Evolutionary conservation across 30 jellyfish, hydroid and myxozoan genomes (phyloP).

Genomic region (Turritopsis rubra): DNA sequence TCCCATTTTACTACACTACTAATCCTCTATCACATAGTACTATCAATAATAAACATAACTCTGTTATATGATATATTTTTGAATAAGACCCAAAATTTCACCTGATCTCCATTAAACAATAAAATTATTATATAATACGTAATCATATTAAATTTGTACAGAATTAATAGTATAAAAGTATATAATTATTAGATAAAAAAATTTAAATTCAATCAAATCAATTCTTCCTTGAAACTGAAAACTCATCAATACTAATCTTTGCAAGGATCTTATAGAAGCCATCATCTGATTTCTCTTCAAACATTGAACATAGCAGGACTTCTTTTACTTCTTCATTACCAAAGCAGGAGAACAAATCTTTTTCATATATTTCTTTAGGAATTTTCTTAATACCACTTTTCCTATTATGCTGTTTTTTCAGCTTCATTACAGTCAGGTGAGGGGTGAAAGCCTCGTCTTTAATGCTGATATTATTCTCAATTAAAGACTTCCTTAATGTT

Average conservation of each 20-base stretch:
- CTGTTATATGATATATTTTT: too few relatives aligned
- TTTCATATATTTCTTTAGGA: constrained; percentile 21
- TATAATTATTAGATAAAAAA: background rate
- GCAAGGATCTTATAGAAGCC: constrained; percentile 56
- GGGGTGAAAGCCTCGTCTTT: constrained; percentile 43
- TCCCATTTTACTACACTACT: too few relatives aligned
- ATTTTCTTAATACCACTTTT: constrained; percentile 45
- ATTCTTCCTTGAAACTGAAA: background rate
- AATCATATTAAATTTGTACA: too few relatives aligned
- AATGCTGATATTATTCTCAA: constrained; percentile 10
- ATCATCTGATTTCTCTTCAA: constrained; percentile 35
- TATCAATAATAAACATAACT: too few relatives aligned
- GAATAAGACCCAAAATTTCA: too few relatives aligned
- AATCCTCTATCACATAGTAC: too few relatives aligned
- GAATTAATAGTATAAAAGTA: too few relatives aligned
- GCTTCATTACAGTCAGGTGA: constrained; percentile 56
- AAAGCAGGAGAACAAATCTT: constrained; percentile 15
- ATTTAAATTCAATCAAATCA: background rate
- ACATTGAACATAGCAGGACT: constrained; percentile 48
- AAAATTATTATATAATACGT: too few relatives aligned
- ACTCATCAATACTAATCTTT: constrained; percentile 16
- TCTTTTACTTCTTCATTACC: constrained; percentile 47
- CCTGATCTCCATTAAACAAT: too few relatives aligned
- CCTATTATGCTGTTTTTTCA: constrained; percentile 46
- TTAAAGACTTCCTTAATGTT: background rate